Conservation (phyloP, 2,797 vertebrate genomes). For the Rhodeus uyekii region DNA sequence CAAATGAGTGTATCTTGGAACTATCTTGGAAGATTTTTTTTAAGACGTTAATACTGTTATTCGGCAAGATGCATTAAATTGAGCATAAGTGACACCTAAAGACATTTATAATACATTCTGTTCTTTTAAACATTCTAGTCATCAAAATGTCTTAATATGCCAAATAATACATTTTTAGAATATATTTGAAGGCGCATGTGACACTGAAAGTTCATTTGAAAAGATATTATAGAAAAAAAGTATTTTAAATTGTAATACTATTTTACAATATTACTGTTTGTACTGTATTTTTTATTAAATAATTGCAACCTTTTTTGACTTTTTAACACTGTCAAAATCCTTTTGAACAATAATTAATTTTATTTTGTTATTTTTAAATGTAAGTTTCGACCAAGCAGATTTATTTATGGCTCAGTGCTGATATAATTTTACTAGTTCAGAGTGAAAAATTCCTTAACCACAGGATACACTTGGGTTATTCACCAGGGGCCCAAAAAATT, state of each 20-base stretch:
- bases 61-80: background rate
- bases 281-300: background rate
- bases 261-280: background rate
- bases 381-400: background rate
- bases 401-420: background rate
- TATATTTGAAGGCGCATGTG: background rate
- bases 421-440: background rate
- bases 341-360: background rate
- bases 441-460: background rate
- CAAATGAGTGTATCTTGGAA: background rate
- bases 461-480: background rate
- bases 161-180: background rate
- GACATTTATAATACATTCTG: background rate
- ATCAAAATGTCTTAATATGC: background rate
- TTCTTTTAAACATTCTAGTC: background rate
- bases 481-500: too few species aligned
- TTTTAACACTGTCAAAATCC: background rate
- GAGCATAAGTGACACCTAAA: background rate
- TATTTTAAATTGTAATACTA: background rate
- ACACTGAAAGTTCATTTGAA: background rate
- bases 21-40: background rate
- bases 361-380: background rate
- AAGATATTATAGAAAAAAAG: background rate
- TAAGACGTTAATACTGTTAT: background rate
- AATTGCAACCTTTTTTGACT: background rate